A percentile compares a stretch with the other conserved stretches of the same genome.
Conservation (phyloP, 2,888 invertebrate species). For the Ptychoptera albimana region DNA sequence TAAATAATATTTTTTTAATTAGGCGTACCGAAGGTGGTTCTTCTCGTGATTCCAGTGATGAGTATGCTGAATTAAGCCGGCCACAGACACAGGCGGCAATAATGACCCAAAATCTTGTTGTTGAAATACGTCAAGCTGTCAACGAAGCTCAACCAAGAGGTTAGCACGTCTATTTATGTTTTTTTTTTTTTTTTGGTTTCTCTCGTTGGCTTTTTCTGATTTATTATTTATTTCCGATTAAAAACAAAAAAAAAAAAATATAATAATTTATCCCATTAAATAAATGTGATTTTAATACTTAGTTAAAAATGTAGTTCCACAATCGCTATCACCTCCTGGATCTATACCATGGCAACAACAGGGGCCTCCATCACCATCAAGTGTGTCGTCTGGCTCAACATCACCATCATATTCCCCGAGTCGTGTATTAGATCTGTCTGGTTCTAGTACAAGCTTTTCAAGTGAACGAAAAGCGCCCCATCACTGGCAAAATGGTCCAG, state of each 20-base stretch:
- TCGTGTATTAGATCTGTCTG: constrained; percentile 35
- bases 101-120: constrained; percentile 66
- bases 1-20: constrained; percentile 8
- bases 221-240: no score
- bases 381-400: constrained; percentile 43
- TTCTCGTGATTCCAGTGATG: constrained; percentile 43
- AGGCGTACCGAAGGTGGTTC: constrained; percentile 32
- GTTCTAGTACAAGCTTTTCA: constrained; percentile 45
- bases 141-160: constrained; percentile 79
- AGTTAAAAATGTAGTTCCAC: constrained; percentile 50
- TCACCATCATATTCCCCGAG: constrained; percentile 33
- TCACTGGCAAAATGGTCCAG: constrained; percentile 52
- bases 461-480: constrained; percentile 45
- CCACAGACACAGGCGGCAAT: constrained; percentile 45
- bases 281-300: constrained; percentile 6
- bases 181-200: no score
- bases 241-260: no score
- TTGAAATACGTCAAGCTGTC: constrained; percentile 77
- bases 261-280: no score
- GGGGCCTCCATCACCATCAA: constrained; percentile 46
- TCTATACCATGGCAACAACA: constrained; percentile 45
- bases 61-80: constrained; percentile 43
- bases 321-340: constrained; percentile 43
- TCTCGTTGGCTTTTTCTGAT: no score
- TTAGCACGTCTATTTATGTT: constrained; percentile 24